Conservation (phyloP, 64 coral and sea anemone genomes). For the Pocillopora damicornis region DNA sequence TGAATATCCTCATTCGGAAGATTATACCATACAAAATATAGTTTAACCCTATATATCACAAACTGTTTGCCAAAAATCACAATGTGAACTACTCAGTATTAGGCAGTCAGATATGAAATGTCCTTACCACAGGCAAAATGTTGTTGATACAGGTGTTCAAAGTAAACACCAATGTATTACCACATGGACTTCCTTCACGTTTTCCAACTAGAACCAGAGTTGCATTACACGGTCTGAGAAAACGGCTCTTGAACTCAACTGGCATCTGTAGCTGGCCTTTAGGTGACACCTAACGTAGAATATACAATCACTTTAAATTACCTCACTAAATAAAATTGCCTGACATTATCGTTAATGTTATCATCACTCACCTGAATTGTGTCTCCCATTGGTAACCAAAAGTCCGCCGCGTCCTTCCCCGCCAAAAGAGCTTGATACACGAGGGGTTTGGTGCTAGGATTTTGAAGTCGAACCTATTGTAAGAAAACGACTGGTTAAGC, state of each 20-base stretch:
- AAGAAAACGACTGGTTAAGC: not conserved
- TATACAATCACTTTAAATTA: not conserved
- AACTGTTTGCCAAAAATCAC: not conserved
- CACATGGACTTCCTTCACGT: constrained; percentile 76
- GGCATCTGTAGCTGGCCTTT: constrained; percentile 89
- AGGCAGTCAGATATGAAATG: not conserved
- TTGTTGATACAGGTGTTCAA: constrained; percentile 92
- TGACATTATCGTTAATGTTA: not conserved
- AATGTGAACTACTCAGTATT: not conserved
- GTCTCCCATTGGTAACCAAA: constrained; percentile 83
- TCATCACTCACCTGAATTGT: constrained; percentile 62
- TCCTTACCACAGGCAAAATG: constrained; percentile 93
- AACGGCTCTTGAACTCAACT: constrained; percentile 97
- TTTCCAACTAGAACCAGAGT: constrained; percentile 92
- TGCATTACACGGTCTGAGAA: constrained; percentile 80
- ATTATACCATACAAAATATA: too few species aligned
- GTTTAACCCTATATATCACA: too few species aligned
- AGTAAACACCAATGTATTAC: constrained; percentile 89
- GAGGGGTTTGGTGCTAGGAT: constrained; percentile 88
- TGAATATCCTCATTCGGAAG: too few species aligned
- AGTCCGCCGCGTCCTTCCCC: constrained; percentile 87
- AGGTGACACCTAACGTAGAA: constrained; percentile 61
- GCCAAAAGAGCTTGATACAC: constrained; percentile 86
- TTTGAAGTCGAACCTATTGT: constrained; percentile 83
- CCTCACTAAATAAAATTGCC: not conserved